Evolutionary conservation across 2,888 invertebrate species (phyloP), one percentile per base, ranked within the genome.

Genomic region (Oscheius sp.): DNA sequence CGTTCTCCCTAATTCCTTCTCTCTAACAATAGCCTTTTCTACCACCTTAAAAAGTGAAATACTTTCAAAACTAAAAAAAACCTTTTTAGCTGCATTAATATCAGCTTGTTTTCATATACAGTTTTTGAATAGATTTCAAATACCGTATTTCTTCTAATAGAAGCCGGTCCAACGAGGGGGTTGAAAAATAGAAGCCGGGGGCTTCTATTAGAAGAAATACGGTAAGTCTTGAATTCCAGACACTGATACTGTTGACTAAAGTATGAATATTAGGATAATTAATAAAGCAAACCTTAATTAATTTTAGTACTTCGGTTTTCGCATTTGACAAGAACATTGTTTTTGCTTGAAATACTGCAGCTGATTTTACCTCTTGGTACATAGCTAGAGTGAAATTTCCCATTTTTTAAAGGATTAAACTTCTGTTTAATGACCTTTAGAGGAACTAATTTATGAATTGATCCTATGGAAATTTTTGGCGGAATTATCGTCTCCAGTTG

Each of bases 301-400:
- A 17, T 25, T 23, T 57, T 12, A 29, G 57, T 25, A 57, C 33
- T 20, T 34, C 34, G n/a, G 37, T 17, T 10, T 23, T 27, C 12
- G n/a, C 6, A 33, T 31, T 52, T 65, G 1, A 20, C 46, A 8
- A 15, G 42, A 81, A 74, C 53, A 68, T 65, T 29, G 72, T 61
- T 66, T 81, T 82, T 61, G 65, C 67, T 12, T 58, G 67, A 50
- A 61, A 72, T n/a, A 74, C 74, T 53, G 74, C 73, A 23, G 72
- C 75, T 1, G 76, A 75, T 8, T 64, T 37, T 10, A 69, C 33
- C 64, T 78, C 78, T 15, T n/a, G n/a, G n/a, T n/a, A n/a, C n/a
- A n/a, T n/a, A n/a, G n/a, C n/a, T n/a, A n/a, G n/a, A n/a, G n/a
- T n/a, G n/a, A n/a, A n/a, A n/a, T n/a, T n/a, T n/a, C n/a, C n/a